phyloP scores from a whole-genome alignment of 2,113 vertebrate species.

The Asarcornis scutulata region DNA sequence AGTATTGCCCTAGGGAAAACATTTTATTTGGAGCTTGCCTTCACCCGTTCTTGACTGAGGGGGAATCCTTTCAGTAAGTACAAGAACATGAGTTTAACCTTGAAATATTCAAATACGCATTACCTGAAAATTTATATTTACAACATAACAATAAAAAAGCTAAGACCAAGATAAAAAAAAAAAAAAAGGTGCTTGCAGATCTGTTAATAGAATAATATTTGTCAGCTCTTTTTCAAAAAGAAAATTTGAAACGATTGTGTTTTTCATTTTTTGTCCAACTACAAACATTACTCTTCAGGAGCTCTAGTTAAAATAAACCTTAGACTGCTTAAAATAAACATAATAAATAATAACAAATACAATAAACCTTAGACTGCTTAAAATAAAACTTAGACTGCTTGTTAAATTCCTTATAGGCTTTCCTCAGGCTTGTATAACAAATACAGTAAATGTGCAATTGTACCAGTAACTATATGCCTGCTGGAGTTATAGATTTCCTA shows the following conservation, averaged over 20 bases:
- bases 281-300: not conserved
- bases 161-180: not conserved
- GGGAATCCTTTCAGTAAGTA: not conserved
- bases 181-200: not conserved
- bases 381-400: not conserved
- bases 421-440: not conserved
- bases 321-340: too few relatives aligned
- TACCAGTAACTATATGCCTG: not conserved
- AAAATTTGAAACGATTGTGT: not conserved
- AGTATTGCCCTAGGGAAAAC: not conserved
- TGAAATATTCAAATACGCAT: not conserved
- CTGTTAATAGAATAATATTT: not conserved
- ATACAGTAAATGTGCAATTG: not conserved
- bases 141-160: not conserved
- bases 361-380: not conserved
- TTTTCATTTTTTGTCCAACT: not conserved
- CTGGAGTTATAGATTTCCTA: not conserved
- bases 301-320: not conserved
- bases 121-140: not conserved
- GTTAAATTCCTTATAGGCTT: not conserved
- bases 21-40: constrained; percentile 12
- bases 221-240: not conserved
- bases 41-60: not conserved
- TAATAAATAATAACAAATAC: not conserved
- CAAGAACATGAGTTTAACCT: not conserved